phyloP scores from a whole-genome alignment of 2,113 vertebrate genomes.

The Notiomystis cincta region DNA sequence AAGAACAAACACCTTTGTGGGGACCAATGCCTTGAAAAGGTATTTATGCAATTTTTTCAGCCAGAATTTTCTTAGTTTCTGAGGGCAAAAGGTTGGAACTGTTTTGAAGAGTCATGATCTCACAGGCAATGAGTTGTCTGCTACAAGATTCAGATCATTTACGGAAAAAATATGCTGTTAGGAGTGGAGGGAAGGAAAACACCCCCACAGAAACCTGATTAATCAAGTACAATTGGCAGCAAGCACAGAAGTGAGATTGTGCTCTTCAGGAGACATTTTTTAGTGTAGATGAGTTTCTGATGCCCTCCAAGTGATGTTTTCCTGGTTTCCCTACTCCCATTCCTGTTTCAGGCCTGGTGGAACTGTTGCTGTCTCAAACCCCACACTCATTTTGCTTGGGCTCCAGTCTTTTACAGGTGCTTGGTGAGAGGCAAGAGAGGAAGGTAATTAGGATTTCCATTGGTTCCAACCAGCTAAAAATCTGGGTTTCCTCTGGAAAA shows the following conservation, averaged over 20 bases:
- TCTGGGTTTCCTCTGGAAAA: background rate
- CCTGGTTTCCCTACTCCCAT: background rate
- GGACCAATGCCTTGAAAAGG: background rate
- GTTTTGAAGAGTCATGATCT: background rate
- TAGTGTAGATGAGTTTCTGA: background rate
- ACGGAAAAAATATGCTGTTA: background rate
- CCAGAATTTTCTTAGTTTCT: background rate
- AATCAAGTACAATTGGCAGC: slow-evolving; percentile 3
- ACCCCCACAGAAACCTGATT: slow-evolving; percentile 24
- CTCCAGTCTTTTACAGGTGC: background rate
- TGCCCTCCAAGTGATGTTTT: background rate
- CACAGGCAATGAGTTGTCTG: background rate
- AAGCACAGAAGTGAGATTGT: background rate
- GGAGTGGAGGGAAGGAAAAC: background rate
- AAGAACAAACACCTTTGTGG: background rate
- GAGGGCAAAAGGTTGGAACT: background rate
- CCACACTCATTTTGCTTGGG: background rate
- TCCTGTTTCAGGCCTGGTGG: background rate
- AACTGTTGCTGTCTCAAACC: background rate
- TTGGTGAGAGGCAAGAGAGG: background rate
- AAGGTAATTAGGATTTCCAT: background rate
- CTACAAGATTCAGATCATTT: background rate
- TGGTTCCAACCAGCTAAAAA: background rate
- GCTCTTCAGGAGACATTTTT: background rate
- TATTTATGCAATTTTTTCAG: background rate